These are phyloP conservation scores for Odocoileus hemionus DNA, from an alignment of 2,113 vertebrate species.

Conservation along the genomic window DNA sequence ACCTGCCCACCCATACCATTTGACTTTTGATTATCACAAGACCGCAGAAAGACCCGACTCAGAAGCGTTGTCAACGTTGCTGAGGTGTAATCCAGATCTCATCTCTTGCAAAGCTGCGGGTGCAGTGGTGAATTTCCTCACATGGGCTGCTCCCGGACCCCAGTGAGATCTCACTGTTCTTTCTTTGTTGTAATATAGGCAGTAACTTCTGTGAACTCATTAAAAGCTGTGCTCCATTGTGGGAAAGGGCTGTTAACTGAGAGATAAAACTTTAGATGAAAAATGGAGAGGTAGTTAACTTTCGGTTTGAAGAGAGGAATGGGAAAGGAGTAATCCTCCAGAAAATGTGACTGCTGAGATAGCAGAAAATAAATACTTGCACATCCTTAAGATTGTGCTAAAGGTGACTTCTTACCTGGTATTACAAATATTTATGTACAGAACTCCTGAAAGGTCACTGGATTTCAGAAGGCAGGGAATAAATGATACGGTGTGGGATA, in stretches of 20 bases:
- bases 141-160: neutral
- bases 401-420: neutral
- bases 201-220: constrained; percentile 36
- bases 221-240: neutral
- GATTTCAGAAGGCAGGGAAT: neutral
- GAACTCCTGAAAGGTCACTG: neutral
- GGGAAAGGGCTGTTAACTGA: constrained; percentile 41
- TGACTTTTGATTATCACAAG: constrained; percentile 15
- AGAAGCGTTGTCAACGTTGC: neutral
- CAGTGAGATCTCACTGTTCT: neutral
- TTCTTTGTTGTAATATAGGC: neutral
- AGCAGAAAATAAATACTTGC: neutral
- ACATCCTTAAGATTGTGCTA: neutral
- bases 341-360: constrained; percentile 3
- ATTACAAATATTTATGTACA: neutral
- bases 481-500: neutral
- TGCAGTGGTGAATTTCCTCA: neutral
- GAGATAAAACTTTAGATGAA: constrained; percentile 53
- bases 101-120: neutral
- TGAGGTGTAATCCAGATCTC: neutral
- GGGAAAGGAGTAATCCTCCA: constrained; percentile 5
- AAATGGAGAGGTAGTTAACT: constrained; percentile 29
- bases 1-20: neutral
- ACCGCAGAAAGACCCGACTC: neutral
- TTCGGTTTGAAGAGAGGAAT: constrained; percentile 9